phyloP scores from a whole-genome alignment of 1,140 invertebrate genomes.

The Calephelis virginiensis region DNA sequence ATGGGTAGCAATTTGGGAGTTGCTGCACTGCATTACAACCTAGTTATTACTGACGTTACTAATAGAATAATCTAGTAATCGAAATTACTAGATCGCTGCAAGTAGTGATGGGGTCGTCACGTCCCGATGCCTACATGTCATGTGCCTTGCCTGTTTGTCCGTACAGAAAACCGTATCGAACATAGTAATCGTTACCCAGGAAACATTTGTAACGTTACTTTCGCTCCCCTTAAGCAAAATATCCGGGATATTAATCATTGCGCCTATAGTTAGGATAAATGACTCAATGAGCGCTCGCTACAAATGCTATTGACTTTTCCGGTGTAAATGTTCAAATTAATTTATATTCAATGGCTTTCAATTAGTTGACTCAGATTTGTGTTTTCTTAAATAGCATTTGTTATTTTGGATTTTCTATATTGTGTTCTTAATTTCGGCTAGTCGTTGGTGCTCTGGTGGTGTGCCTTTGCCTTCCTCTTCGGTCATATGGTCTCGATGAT shows the following conservation, averaged over 20 bases:
- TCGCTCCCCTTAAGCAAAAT: slow-evolving; percentile 56
- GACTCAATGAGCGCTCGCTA: slow-evolving; percentile 60
- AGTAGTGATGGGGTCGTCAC: too few species aligned
- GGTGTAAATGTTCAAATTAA: slow-evolving; percentile 62
- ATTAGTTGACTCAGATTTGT: slow-evolving; percentile 28
- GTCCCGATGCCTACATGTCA: too few species aligned
- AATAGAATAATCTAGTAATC: too few species aligned
- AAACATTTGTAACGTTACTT: slow-evolving; percentile 38
- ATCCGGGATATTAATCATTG: slow-evolving; percentile 75
- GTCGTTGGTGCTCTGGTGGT: too few species aligned
- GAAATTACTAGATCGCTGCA: too few species aligned
- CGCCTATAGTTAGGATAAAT: slow-evolving; percentile 64
- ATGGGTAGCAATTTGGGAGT: too few species aligned
- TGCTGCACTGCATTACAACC: too few species aligned
- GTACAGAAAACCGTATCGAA: slow-evolving; percentile 6
- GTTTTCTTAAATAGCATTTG: not conserved
- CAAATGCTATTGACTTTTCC: slow-evolving; percentile 62
- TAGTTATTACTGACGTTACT: too few species aligned
- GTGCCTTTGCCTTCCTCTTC: too few species aligned
- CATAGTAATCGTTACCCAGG: slow-evolving; percentile 28
- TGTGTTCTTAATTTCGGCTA: too few species aligned
- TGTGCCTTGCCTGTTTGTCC: not conserved
- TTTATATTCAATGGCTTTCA: slow-evolving; percentile 50
- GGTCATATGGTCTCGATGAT: too few species aligned
- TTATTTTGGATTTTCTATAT: not conserved